These are phyloP conservation scores for Embiotoca jacksoni DNA, from an alignment of 2,113 vertebrate genomes.

Conservation along the genomic window DNA sequence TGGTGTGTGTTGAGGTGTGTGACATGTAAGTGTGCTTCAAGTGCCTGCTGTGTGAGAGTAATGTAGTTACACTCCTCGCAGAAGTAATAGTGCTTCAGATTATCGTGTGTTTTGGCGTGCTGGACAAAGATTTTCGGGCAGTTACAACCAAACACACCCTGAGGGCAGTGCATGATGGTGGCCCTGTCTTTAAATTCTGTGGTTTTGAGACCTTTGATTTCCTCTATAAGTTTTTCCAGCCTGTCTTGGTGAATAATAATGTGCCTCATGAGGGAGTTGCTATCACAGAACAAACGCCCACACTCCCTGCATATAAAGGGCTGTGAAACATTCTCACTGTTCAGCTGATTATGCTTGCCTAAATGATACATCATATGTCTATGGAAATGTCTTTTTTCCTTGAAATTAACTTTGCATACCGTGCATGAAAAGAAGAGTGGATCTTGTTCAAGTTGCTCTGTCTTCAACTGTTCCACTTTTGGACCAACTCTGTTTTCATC, in stretches of 20 bases:
- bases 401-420: slow-evolving; percentile 95
- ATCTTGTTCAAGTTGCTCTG: slow-evolving; percentile 86
- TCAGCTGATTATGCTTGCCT: slow-evolving; percentile 94
- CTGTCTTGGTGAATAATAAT: slow-evolving; percentile 96
- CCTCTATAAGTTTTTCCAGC: slow-evolving; percentile 90
- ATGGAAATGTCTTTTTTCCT: slow-evolving; percentile 94
- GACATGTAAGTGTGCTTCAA: slow-evolving; percentile 87
- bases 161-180: slow-evolving; percentile 86
- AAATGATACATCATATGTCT: slow-evolving; percentile 99
- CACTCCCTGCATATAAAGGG: slow-evolving; percentile 94
- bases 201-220: slow-evolving; percentile 92
- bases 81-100: slow-evolving; percentile 91
- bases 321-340: slow-evolving; percentile 89
- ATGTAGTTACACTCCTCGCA: slow-evolving; percentile 91
- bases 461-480: slow-evolving; percentile 87
- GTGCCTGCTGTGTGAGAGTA: slow-evolving; percentile 87
- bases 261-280: slow-evolving; percentile 91
- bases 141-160: slow-evolving; percentile 88
- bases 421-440: slow-evolving; percentile 92
- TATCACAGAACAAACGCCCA: slow-evolving; percentile 94
- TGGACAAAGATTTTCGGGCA: slow-evolving; percentile 91
- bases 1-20: slow-evolving; percentile 86
- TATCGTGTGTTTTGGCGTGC: slow-evolving; percentile 89
- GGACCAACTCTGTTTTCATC: slow-evolving; percentile 86
- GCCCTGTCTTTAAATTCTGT: slow-evolving; percentile 87